phyloP scores from a whole-genome alignment of 2,888 invertebrate species.

The Fabriciana adippe region DNA sequence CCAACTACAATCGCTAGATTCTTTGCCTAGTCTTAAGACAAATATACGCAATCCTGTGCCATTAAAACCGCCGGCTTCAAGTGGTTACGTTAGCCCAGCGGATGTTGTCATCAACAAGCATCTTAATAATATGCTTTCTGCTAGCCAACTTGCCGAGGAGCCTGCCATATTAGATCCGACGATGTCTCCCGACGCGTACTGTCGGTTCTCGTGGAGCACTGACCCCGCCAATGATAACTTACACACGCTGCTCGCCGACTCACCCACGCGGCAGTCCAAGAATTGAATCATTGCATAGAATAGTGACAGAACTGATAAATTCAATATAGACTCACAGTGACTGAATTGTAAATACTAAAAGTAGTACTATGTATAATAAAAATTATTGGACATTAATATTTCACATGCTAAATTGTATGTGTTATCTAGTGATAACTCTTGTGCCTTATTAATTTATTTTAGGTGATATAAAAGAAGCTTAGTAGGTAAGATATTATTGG shows the following conservation, averaged over 20 bases:
- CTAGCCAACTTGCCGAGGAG: slow-evolving; percentile 64
- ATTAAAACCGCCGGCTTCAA: slow-evolving; percentile 60
- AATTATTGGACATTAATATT: slow-evolving; percentile 64
- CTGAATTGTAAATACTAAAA: slow-evolving; percentile 69
- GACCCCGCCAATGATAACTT: slow-evolving; percentile 76
- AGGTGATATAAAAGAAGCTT: slow-evolving; percentile 70
- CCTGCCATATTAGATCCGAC: slow-evolving; percentile 72
- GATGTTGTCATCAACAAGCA: slow-evolving; percentile 75
- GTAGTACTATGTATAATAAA: slow-evolving; percentile 66
- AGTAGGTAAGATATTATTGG: slow-evolving; percentile 66
- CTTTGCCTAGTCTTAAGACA: slow-evolving; percentile 71
- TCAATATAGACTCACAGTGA: slow-evolving; percentile 58
- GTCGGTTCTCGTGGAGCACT: slow-evolving; percentile 78
- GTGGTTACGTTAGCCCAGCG: slow-evolving; percentile 70
- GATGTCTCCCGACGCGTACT: slow-evolving; percentile 78
- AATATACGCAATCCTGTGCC: slow-evolving; percentile 58
- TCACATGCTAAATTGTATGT: slow-evolving; percentile 66
- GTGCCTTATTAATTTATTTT: slow-evolving; percentile 83
- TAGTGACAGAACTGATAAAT: slow-evolving; percentile 60
- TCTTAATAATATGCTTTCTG: slow-evolving; percentile 67
- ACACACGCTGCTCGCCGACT: slow-evolving; percentile 67
- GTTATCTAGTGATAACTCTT: slow-evolving; percentile 79
- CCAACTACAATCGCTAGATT: slow-evolving; percentile 71
- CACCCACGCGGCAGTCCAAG: slow-evolving; percentile 62
- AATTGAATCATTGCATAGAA: slow-evolving; percentile 59